Conservation (phyloP, 2,888 invertebrate species). For the Prosopocoilus inquinatus region DNA sequence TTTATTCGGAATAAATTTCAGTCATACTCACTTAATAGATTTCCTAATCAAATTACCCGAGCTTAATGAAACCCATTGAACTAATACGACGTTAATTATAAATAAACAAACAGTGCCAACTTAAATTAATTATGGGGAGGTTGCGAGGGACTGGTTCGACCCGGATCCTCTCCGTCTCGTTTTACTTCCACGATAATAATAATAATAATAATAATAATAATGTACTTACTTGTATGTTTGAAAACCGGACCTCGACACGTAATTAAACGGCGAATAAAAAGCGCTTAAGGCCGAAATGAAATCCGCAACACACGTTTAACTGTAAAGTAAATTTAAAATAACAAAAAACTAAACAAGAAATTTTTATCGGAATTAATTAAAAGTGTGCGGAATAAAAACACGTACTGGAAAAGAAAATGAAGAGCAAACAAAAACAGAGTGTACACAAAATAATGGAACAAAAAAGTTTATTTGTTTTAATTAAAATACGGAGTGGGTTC, state of each 20-base stretch:
- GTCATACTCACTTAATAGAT: slow-evolving; percentile 45
- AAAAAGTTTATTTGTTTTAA: slow-evolving; percentile 9
- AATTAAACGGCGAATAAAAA: neutral
- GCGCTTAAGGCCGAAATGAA: no score
- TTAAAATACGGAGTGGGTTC: slow-evolving; percentile 6
- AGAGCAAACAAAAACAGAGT: slow-evolving; percentile 6
- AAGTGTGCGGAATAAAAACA: neutral
- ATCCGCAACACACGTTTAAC: neutral
- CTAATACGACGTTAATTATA: slow-evolving; percentile 47
- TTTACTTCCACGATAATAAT: neutral
- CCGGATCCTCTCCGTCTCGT: neutral
- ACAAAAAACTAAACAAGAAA: neutral
- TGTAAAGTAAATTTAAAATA: neutral
- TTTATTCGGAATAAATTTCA: slow-evolving; percentile 43
- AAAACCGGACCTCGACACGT: neutral
- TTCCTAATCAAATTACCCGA: slow-evolving; percentile 46
- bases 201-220: neutral
- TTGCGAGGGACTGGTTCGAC: neutral
- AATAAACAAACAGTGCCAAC: slow-evolving; percentile 45
- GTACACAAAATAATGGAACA: slow-evolving; percentile 7
- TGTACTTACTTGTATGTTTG: neutral
- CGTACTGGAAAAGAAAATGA: slow-evolving; percentile 2
- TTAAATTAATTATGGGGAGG: slow-evolving; percentile 32
- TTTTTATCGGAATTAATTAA: neutral
- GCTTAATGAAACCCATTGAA: slow-evolving; percentile 46